Percentiles rank a stretch among this genome's conserved stretches.
Conservation (phyloP, 2,113 vertebrate species). For the Andinoacara biseriatus region DNA sequence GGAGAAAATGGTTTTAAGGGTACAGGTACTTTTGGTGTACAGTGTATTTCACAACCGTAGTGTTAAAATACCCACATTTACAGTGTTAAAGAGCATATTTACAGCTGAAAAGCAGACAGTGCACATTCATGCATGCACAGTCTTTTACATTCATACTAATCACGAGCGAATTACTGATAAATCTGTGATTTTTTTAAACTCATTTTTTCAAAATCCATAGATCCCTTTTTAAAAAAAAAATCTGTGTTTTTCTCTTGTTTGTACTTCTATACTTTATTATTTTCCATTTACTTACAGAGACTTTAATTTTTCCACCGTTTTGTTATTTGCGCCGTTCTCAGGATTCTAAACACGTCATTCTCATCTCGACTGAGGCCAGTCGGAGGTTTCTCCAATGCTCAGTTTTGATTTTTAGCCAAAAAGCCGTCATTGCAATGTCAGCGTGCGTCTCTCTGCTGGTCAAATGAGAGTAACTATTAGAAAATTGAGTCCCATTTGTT, state of each 20-base stretch:
- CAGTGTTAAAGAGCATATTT: background rate
- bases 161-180: background rate
- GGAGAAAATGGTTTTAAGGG: background rate
- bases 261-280: background rate
- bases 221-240: too few species aligned
- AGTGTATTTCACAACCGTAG: rapidly evolving
- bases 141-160: background rate
- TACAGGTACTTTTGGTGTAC: too few species aligned
- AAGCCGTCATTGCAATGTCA: background rate
- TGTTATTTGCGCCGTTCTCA: rapidly evolving
- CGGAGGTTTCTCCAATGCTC: background rate
- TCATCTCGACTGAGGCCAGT: background rate
- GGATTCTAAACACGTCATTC: background rate
- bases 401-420: background rate
- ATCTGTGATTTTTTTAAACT: too few species aligned
- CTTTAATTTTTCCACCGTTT: rapidly evolving
- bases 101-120: background rate
- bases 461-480: background rate
- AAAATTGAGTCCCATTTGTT: constrained; percentile 15
- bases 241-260: background rate
- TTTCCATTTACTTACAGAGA: background rate
- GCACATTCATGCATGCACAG: background rate
- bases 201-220: background rate
- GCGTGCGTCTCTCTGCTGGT: background rate
- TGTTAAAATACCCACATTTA: background rate